Evolutionary conservation across 1,140 invertebrate genomes (phyloP).

Genomic region (Macrobrachium rosenbergii): DNA sequence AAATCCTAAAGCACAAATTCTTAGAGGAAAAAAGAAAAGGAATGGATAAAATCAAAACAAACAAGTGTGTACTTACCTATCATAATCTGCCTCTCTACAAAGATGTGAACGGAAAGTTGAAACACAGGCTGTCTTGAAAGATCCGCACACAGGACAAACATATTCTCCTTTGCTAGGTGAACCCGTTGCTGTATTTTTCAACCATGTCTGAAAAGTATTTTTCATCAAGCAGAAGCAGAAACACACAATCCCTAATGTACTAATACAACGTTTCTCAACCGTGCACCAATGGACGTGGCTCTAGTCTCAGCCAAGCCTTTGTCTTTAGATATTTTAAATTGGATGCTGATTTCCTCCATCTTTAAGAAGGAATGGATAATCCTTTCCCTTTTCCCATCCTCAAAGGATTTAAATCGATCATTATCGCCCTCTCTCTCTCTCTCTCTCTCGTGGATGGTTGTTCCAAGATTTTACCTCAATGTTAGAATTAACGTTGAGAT

Average conservation of each 20-base stretch:
- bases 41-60: neutral
- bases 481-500: too few relatives aligned
- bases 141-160: conserved; percentile 65
- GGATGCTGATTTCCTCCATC: too few relatives aligned
- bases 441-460: too few relatives aligned
- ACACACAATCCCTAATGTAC: neutral
- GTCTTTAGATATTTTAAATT: too few relatives aligned
- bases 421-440: too few relatives aligned
- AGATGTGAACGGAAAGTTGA: conserved; percentile 63
- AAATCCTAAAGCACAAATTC: neutral
- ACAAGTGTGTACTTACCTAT: conserved; percentile 42
- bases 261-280: neutral
- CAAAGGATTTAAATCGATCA: too few relatives aligned
- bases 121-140: conserved; percentile 62
- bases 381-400: too few relatives aligned
- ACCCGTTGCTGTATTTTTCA: conserved; percentile 46
- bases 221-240: neutral
- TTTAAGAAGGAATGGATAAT: too few relatives aligned
- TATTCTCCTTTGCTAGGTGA: conserved; percentile 55
- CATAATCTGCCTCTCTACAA: conserved; percentile 63
- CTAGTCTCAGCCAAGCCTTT: too few relatives aligned
- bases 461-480: too few relatives aligned
- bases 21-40: neutral
- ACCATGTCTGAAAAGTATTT: conserved; percentile 28
- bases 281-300: too few relatives aligned